phyloP scores from a whole-genome alignment of 2,888 invertebrate genomes.

The Nomada goodeniana region DNA sequence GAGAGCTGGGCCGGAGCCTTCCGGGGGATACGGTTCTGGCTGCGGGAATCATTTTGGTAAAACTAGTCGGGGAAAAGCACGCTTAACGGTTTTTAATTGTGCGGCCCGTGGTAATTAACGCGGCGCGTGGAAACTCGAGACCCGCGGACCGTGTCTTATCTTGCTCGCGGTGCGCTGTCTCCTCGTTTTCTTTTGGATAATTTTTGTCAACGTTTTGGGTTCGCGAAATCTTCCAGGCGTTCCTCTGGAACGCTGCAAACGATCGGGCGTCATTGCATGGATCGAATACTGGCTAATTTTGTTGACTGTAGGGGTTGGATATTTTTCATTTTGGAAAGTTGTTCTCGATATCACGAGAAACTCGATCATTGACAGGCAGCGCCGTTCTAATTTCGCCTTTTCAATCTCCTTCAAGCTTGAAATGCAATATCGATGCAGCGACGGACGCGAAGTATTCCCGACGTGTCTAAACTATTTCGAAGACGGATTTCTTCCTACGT shows the following conservation, averaged over 20 bases:
- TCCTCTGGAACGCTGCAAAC: too few species aligned
- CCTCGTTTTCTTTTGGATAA: neutral
- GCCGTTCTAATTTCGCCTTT: conserved; percentile 68
- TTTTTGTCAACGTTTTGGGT: neutral
- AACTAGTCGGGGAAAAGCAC: neutral
- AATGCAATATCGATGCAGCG: conserved; percentile 74
- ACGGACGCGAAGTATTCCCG: conserved; percentile 70
- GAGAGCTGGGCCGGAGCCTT: neutral
- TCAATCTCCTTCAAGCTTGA: conserved; percentile 53
- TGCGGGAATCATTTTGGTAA: neutral
- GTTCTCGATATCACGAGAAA: conserved; percentile 50
- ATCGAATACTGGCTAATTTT: too few species aligned
- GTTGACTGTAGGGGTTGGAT: too few species aligned
- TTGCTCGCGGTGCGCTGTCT: too few species aligned
- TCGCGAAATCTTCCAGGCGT: too few species aligned
- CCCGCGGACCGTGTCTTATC: too few species aligned
- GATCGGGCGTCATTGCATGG: too few species aligned
- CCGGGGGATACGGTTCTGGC: neutral
- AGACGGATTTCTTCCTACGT: conserved; percentile 48
- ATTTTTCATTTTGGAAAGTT: conserved; percentile 41
- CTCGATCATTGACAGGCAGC: conserved; percentile 59
- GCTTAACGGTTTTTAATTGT: conserved; percentile 13
- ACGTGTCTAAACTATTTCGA: conserved; percentile 75
- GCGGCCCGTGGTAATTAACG: neutral
- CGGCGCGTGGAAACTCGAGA: neutral